A percentile compares a stretch with the other conserved stretches of the same genome.
phyloP scores from a whole-genome alignment of 92 coral and sea anemone genomes.

The Phenganax subtilis region DNA sequence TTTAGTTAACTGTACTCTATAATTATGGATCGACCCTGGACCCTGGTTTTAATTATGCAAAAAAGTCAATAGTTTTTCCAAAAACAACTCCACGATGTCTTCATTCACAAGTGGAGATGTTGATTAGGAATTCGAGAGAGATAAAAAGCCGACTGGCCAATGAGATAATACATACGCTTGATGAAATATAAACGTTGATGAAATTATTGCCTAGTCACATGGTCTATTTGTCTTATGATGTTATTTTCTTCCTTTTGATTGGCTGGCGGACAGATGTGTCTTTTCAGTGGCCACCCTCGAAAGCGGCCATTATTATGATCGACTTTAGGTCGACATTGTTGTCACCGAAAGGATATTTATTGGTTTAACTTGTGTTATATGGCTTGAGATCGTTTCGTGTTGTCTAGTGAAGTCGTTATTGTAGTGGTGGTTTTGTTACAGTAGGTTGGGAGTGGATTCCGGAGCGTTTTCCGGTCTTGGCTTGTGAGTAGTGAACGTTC shows the following conservation, averaged over 20 bases:
- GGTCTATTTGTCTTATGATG: conserved; percentile 16
- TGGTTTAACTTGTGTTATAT: conserved; percentile 2
- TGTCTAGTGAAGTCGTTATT: neutral
- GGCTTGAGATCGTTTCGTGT: neutral
- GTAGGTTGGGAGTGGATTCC: conserved; percentile 1
- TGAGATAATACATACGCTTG: neutral
- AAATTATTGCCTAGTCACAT: conserved; percentile 9
- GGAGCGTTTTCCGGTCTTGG: conserved; percentile 6
- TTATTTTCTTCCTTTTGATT: conserved; percentile 17
- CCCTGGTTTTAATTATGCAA: too few species aligned
- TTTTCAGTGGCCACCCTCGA: conserved; percentile 36
- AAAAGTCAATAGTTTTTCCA: too few species aligned
- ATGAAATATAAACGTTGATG: neutral
- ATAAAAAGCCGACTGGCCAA: neutral
- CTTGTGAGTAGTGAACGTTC: conserved; percentile 26
- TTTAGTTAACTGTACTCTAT: too few species aligned
- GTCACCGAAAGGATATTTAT: conserved; percentile 8
- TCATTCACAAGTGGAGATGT: too few species aligned
- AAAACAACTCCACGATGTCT: too few species aligned
- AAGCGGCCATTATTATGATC: conserved; percentile 30
- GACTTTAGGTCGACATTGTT: conserved; percentile 16
- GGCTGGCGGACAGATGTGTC: conserved; percentile 32
- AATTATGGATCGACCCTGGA: too few species aligned
- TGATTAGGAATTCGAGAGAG: neutral
- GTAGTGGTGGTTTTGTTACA: neutral